Conservation (phyloP, 2,888 invertebrate genomes). For the Metallyticus violacea region DNA sequence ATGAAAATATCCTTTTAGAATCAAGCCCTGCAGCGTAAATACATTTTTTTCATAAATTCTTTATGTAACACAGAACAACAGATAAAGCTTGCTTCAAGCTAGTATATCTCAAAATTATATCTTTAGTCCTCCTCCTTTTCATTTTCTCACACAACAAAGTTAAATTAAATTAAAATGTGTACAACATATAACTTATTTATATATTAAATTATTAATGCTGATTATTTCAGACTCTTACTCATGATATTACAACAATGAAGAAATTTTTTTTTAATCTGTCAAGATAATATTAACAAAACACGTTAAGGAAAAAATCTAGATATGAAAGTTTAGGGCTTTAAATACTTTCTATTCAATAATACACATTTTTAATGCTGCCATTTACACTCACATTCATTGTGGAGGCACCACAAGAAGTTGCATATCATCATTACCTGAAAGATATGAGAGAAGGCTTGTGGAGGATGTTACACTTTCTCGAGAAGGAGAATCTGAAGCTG, state of each 20-base stretch:
- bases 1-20: neutral
- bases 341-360: neutral
- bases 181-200: neutral
- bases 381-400: neutral
- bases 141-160: neutral
- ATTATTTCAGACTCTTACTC: neutral
- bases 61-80: neutral
- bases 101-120: neutral
- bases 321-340: neutral
- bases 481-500: constrained; percentile 35
- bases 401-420: constrained; percentile 23
- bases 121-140: neutral
- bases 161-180: neutral
- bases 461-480: constrained; percentile 38
- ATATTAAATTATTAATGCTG: neutral
- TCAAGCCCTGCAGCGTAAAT: neutral
- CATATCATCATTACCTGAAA: constrained; percentile 26
- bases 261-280: neutral
- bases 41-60: neutral
- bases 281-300: neutral
- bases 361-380: neutral
- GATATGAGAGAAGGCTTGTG: constrained; percentile 24
- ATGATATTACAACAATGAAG: neutral
- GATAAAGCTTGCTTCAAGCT: neutral
- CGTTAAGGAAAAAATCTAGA: neutral